phyloP scores from a whole-genome alignment of 2,888 invertebrate genomes.

The Pandemis corylana region DNA sequence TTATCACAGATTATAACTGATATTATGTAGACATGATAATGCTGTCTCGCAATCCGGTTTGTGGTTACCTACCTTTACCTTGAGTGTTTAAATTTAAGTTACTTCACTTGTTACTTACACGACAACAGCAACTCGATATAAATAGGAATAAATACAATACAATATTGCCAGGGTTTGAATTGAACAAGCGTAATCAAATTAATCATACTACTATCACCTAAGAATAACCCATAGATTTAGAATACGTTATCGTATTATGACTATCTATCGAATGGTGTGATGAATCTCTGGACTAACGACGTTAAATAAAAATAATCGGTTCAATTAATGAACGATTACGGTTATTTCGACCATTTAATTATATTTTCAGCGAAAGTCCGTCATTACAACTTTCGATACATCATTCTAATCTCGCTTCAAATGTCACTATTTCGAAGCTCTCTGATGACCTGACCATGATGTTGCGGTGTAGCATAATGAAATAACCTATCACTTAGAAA shows the following conservation, averaged over 20 bases:
- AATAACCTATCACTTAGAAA: conserved; percentile 34
- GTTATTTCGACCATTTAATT: background rate
- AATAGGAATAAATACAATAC: background rate
- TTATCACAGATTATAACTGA: no score
- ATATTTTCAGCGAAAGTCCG: conserved; percentile 30
- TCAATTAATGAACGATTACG: background rate
- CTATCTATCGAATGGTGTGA: no score
- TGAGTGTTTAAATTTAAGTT: conserved; percentile 21
- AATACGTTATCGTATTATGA: background rate
- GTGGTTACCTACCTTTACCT: conserved; percentile 13
- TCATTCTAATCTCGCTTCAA: conserved; percentile 14
- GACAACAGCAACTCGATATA: background rate
- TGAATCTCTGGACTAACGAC: no score
- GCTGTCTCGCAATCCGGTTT: conserved; percentile 21
- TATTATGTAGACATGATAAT: background rate
- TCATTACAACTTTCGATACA: conserved; percentile 1
- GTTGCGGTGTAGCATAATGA: conserved; percentile 23
- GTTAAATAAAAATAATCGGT: background rate
- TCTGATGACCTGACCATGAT: conserved; percentile 29
- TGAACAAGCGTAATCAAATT: background rate
- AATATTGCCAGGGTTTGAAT: no score
- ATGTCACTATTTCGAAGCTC: conserved; percentile 3
- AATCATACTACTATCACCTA: background rate
- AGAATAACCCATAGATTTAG: background rate
- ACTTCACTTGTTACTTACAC: background rate